These are phyloP conservation scores for Brachynemurus nebulosus DNA, from an alignment of 2,888 invertebrate genomes.

Conservation along the genomic window DNA sequence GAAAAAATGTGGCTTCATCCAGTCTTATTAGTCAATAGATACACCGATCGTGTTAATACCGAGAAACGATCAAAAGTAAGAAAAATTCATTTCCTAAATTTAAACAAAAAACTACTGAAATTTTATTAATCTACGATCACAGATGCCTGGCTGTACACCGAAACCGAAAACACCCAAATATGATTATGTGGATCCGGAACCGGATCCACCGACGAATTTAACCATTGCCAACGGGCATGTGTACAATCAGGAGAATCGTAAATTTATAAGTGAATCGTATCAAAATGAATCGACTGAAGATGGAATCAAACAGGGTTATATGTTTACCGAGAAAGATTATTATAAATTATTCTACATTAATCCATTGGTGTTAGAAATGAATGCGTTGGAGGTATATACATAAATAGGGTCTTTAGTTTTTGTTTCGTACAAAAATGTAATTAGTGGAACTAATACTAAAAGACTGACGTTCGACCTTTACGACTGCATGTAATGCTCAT, in stretches of 20 bases:
- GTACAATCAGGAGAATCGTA: slow-evolving; percentile 28
- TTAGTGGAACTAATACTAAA: too few species aligned
- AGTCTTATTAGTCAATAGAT: slow-evolving; percentile 49
- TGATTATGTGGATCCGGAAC: slow-evolving; percentile 30
- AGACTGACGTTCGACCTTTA: too few species aligned
- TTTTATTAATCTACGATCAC: too few species aligned
- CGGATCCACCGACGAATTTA: slow-evolving; percentile 29
- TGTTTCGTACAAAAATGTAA: too few species aligned
- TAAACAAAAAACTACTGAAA: too few species aligned
- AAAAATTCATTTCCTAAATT: too few species aligned
- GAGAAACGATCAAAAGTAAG: too few species aligned
- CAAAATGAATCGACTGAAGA: slow-evolving; percentile 33
- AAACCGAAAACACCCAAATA: slow-evolving; percentile 28
- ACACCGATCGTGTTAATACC: slow-evolving; percentile 34
- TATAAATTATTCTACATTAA: slow-evolving; percentile 47
- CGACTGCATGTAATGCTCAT: too few species aligned
- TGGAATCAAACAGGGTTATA: slow-evolving; percentile 37
- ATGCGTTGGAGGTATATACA: slow-evolving; percentile 39
- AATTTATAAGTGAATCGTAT: slow-evolving; percentile 34
- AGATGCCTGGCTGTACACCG: too few species aligned
- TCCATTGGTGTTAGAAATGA: slow-evolving; percentile 42
- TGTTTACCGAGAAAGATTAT: slow-evolving; percentile 43
- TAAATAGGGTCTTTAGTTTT: too few species aligned
- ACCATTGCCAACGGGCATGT: slow-evolving; percentile 34
- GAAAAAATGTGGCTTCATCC: slow-evolving; percentile 51